Evolutionary conservation across 2,888 invertebrate genomes (phyloP).

Genomic region (Cheilosia pagana): DNA sequence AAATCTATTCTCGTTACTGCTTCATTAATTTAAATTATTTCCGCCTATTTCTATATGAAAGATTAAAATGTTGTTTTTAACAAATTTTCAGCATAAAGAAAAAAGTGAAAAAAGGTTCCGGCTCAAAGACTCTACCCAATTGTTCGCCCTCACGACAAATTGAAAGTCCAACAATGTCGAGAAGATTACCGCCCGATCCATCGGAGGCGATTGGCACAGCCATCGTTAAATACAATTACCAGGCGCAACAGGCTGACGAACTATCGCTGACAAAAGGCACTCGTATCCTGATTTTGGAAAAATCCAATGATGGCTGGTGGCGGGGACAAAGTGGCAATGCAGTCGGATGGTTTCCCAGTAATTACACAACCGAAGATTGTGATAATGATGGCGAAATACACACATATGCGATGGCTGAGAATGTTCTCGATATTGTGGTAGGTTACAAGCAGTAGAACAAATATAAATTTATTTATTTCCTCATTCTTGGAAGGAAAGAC

Average conservation of each 20-base stretch:
- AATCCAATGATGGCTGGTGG: constrained; percentile 99
- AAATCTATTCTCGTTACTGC: constrained; percentile 15
- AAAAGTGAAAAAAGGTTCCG: constrained; percentile 92
- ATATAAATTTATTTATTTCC: too few relatives aligned
- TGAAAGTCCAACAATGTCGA: constrained; percentile 90
- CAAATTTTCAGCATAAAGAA: constrained; percentile 89
- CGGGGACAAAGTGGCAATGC: constrained; percentile 90
- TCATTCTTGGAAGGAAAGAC: too few relatives aligned
- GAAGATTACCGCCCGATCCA: constrained; percentile 91
- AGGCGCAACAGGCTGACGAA: constrained; percentile 98
- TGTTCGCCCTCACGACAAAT: constrained; percentile 92
- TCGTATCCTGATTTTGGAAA: constrained; percentile 96
- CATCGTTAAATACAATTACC: constrained; percentile 97
- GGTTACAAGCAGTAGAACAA: too few relatives aligned
- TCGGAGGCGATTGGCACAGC: constrained; percentile 94
- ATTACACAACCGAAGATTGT: constrained; percentile 97
- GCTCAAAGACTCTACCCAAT: constrained; percentile 93
- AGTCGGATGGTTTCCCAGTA: constrained; percentile 97
- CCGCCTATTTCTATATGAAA: neutral
- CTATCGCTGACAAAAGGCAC: constrained; percentile 97
- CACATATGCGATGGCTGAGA: constrained; percentile 97
- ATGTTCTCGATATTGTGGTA: constrained; percentile 96
- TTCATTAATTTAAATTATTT: neutral
- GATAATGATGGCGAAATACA: constrained; percentile 94
- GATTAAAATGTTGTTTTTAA: constrained; percentile 2